phyloP scores from a whole-genome alignment of 2,113 vertebrate species.

The Crotalus helleri region DNA sequence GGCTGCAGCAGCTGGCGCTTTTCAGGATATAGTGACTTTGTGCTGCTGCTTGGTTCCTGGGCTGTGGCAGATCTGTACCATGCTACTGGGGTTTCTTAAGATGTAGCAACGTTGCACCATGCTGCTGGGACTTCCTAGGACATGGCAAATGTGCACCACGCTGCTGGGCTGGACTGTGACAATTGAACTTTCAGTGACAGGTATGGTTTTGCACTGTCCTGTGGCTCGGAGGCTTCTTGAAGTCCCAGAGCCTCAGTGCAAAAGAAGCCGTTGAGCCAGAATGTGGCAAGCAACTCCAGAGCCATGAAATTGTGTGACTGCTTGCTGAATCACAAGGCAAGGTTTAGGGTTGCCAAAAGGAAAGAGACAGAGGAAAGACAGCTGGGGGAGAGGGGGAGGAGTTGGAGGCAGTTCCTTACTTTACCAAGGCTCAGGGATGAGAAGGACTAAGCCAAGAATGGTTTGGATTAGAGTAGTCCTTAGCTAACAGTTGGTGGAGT shows the following conservation, averaged over 20 bases:
- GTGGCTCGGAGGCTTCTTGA: neutral
- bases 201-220: neutral
- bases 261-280: neutral
- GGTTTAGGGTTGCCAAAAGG: neutral
- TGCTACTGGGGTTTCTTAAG: neutral
- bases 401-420: neutral
- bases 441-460: neutral
- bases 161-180: neutral
- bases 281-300: neutral
- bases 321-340: neutral
- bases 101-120: neutral
- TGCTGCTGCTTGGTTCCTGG: neutral
- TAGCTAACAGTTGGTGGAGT: neutral
- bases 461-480: neutral
- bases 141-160: neutral
- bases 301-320: neutral
- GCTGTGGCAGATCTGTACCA: neutral
- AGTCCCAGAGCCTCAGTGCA: neutral
- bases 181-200: neutral
- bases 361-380: neutral
- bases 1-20: neutral
- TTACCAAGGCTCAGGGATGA: neutral
- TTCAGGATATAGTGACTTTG: neutral
- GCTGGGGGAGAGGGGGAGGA: no score
- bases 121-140: neutral